Base-by-base conservation (phyloP, 2,797 vertebrate species). In the Etheostoma nigrum region DNA sequence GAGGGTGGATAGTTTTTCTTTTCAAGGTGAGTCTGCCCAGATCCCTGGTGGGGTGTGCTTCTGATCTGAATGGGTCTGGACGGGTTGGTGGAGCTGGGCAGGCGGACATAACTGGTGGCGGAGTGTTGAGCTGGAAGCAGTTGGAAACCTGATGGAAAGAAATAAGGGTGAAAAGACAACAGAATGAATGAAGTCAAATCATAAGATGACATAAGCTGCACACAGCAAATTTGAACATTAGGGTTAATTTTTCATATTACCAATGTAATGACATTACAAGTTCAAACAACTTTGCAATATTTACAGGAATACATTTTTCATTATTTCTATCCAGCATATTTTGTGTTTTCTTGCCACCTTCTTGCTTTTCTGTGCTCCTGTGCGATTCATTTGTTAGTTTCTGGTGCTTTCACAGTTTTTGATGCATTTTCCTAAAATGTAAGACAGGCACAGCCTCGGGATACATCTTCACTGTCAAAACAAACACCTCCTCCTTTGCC, bases 101-200 rank as follows among this genome's bases (percentile, higher is more conserved):
- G 51, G 85, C 0, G 0, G 93, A 91, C 94, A 93, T 93, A 11
- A 94, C 16, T 0, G 94, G 93, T 0, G 27, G 48, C 0, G 91
- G 93, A 27, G 91, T 90, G 88, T 90, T 92, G 59, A 95, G 90
- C 51, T 53, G 90, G 59, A 87, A 85, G 68, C 55, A 81, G 23
- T 87, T 59, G 9, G 79, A 75, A 11, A 76, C 76, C 93, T 94
- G 52, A 30, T 19, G 18, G 15, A 45, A 10, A 65, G 2, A 67
- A 57, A 64, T 44, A 6, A 59, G n/a, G 44, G 4, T 11, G 5
- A 18, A 36, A 33, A 66, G 44, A 23, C 10, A 40, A 11, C 36
- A 11, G 36, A 40, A 40, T 40, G 36, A 10, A 3, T 11, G 21
- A 27, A 49, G 62, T 19, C 13, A 2, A 59, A 21, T 21, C n/a